phyloP scores from a whole-genome alignment of 2,797 vertebrate genomes.

The Tarsius wallacei region DNA sequence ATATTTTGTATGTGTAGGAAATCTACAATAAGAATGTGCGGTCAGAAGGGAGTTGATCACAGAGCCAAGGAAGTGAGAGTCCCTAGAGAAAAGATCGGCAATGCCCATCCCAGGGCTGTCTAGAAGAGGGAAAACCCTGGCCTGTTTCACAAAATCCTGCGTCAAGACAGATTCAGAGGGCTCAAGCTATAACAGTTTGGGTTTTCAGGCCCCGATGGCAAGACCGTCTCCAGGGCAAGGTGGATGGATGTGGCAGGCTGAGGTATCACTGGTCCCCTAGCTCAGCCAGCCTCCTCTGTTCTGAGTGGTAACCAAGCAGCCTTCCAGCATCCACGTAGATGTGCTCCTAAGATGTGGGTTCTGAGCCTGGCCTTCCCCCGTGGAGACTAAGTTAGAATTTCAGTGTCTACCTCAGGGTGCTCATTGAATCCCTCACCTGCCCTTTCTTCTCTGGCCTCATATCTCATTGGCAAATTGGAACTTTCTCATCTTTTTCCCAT shows the following conservation, averaged over 20 bases:
- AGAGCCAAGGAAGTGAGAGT: not conserved
- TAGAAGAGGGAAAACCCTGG: not conserved
- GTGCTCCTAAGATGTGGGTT: not conserved
- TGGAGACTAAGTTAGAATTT: not conserved
- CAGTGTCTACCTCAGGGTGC: not conserved
- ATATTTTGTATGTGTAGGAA: not conserved
- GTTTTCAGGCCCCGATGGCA: not conserved
- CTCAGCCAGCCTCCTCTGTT: not conserved
- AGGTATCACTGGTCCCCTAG: no score
- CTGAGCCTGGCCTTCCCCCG: not conserved
- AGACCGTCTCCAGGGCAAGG: slow-evolving; percentile 17
- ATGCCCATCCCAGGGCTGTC: not conserved
- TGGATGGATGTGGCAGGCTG: not conserved
- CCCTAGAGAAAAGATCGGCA: not conserved
- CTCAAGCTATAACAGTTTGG: not conserved
- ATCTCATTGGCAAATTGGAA: not conserved
- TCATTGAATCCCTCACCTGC: not conserved
- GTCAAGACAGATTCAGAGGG: not conserved
- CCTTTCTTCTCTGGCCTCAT: not conserved
- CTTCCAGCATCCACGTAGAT: not conserved
- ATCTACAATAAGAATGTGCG: not conserved
- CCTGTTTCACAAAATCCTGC: not conserved
- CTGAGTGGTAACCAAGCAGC: not conserved
- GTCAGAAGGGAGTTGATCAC: not conserved
- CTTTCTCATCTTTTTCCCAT: not conserved